Evolutionary conservation across 2,888 invertebrate genomes (phyloP), one percentile per base, ranked within the genome.

Genomic region (Aquatica leii): DNA sequence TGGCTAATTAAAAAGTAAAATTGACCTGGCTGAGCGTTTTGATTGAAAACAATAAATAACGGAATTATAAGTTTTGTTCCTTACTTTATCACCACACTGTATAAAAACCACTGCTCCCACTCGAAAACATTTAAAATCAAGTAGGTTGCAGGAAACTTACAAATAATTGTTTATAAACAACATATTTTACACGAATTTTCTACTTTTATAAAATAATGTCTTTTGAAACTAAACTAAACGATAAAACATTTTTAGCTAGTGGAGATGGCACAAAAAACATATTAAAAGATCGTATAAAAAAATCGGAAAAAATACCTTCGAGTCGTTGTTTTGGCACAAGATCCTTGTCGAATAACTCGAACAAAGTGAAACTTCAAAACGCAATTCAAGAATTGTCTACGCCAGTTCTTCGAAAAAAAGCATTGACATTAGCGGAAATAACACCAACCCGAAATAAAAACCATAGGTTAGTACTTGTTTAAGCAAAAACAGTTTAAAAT

Each of bases 361-460:
- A 20, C 8, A 20, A 18, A 46, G 9, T 18, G 2, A 20, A 46
- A 46, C 18, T 46, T n/a, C 46, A 46, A 46, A 20, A 17, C 4
- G 46, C 46, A 18, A 46, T 46, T 20, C 3, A 46, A 11, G 46
- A 46, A 20, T 11, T 46, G n/a, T 18, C 46, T 8, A n/a, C 6
- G 5, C 11, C 46, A 2, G 1, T n/a, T 18, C 1, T 17, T n/a
- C 2, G 18, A 46, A 46, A n/a, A 20, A 43, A 46, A 46, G 15
- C 46, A 1, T 20, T 46, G 18, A 20, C 46, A 11, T 20, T 46
- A 46, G 46, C 46, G 18, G 46, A 46, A n/a, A 46, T 46, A 46
- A 46, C 46, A 5, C 46, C 46, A 4, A 46, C 46, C n/a, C 14
- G 41, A 43, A 17, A 2, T 3, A 18, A 11, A 6, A 43, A 3